These are phyloP conservation scores for Perognathus longimembris DNA, from an alignment of 2,113 vertebrate species.

Conservation along the genomic window DNA sequence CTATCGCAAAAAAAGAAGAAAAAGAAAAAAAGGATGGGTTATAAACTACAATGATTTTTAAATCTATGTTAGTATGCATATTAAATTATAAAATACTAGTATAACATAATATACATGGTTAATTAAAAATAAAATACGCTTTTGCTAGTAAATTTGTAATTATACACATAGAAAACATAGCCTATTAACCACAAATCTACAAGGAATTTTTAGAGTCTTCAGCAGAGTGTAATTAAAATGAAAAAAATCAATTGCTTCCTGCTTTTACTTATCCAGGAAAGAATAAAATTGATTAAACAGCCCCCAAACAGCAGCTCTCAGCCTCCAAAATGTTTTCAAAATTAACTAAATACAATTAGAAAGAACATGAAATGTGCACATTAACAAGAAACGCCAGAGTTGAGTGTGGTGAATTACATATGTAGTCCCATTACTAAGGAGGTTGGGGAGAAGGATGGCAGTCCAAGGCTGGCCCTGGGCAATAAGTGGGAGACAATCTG, in stretches of 20 bases:
- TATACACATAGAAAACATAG: background rate
- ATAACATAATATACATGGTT: background rate
- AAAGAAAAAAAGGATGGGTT: too few species aligned
- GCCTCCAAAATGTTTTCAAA: background rate
- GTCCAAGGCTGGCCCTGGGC: too few species aligned
- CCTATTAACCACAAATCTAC: constrained; percentile 25
- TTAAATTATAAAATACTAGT: background rate
- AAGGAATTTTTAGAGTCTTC: background rate
- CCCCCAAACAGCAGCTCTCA: too few species aligned
- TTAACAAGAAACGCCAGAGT: background rate
- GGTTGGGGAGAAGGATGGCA: background rate
- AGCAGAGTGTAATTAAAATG: background rate
- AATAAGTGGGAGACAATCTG: too few species aligned
- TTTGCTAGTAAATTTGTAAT: background rate
- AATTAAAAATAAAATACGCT: constrained; percentile 3
- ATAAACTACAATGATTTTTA: background rate
- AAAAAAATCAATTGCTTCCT: constrained; percentile 5
- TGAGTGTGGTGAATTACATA: background rate
- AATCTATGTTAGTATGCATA: background rate
- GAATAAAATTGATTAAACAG: background rate
- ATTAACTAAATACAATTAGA: constrained; percentile 29
- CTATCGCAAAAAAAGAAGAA: too few species aligned
- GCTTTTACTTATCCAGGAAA: constrained; percentile 1
- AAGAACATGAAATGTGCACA: too few species aligned
- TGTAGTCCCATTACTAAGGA: background rate